A percentile compares a stretch with the other conserved stretches of the same genome.
phyloP scores from a whole-genome alignment of 2,888 invertebrate species.

The Agrochola circellaris region DNA sequence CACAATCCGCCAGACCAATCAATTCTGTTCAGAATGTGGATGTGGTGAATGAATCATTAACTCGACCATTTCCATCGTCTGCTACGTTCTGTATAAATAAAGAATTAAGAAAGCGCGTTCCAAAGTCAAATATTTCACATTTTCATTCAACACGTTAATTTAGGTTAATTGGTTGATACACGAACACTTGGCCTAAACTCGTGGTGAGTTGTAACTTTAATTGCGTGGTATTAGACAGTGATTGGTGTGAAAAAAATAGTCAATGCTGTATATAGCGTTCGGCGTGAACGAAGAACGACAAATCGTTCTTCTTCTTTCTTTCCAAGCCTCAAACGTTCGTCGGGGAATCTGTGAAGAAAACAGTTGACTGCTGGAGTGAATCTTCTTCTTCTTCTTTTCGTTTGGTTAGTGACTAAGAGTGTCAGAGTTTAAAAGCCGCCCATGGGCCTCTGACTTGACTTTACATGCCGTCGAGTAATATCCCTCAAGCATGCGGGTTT shows the following conservation, averaged over 20 bases:
- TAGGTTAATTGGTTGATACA: constrained; percentile 64
- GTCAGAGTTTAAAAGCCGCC: too few relatives aligned
- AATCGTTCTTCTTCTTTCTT: neutral
- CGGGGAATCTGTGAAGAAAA: neutral
- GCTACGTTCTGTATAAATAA: constrained; percentile 14
- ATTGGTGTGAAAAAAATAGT: constrained; percentile 27
- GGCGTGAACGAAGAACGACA: constrained; percentile 2
- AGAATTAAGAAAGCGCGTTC: constrained; percentile 64
- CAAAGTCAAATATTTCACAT: constrained; percentile 62
- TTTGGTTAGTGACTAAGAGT: too few relatives aligned
- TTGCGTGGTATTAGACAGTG: constrained; percentile 41
- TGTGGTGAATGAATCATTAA: constrained; percentile 41
- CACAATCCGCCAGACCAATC: constrained; percentile 20
- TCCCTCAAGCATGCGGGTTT: too few relatives aligned
- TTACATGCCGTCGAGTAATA: too few relatives aligned
- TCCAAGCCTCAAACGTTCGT: neutral
- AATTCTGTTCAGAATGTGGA: constrained; percentile 18
- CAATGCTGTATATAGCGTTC: neutral
- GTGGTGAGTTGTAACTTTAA: constrained; percentile 31
- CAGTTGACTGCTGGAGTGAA: neutral
- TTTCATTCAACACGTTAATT: constrained; percentile 61
- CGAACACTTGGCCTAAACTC: constrained; percentile 50
- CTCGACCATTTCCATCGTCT: constrained; percentile 3
- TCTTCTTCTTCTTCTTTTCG: too few relatives aligned
- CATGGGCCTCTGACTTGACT: too few relatives aligned